phyloP scores from a whole-genome alignment of 2,888 invertebrate species.

The Tachina lurida region DNA sequence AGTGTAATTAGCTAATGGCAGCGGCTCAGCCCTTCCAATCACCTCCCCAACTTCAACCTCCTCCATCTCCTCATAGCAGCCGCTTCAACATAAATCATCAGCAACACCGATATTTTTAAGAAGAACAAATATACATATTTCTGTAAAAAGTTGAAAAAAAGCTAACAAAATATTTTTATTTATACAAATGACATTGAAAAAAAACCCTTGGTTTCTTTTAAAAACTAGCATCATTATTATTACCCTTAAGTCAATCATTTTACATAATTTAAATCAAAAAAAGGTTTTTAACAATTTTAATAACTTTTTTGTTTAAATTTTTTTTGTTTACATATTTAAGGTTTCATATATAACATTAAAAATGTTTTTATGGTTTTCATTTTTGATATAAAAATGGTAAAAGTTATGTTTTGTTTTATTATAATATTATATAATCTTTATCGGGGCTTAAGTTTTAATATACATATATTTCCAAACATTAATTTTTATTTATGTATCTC shows the following conservation, averaged over 20 bases:
- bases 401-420: slow-evolving; percentile 55
- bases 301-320: slow-evolving; percentile 48
- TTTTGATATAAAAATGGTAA: slow-evolving; percentile 52
- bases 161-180: slow-evolving; percentile 27
- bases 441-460: slow-evolving; percentile 24
- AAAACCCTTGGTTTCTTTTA: slow-evolving; percentile 32
- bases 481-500: slow-evolving; percentile 9
- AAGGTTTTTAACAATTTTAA: slow-evolving; percentile 38
- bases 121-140: slow-evolving; percentile 51
- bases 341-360: slow-evolving; percentile 64
- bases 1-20: slow-evolving; percentile 84
- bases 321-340: slow-evolving; percentile 39
- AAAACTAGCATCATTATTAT: slow-evolving; percentile 39
- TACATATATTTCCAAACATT: slow-evolving; percentile 15
- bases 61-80: slow-evolving; percentile 65
- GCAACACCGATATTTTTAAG: slow-evolving; percentile 69
- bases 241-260: slow-evolving; percentile 27
- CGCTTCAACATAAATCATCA: slow-evolving; percentile 71
- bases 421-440: slow-evolving; percentile 10
- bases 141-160: slow-evolving; percentile 41
- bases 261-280: slow-evolving; percentile 25
- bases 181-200: slow-evolving; percentile 41
- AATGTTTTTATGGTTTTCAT: slow-evolving; percentile 65
- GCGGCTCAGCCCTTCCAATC: slow-evolving; percentile 65
- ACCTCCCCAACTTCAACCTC: slow-evolving; percentile 51